Conservation (phyloP, 2,888 invertebrate genomes). For the Cryptosula pallasiana region DNA sequence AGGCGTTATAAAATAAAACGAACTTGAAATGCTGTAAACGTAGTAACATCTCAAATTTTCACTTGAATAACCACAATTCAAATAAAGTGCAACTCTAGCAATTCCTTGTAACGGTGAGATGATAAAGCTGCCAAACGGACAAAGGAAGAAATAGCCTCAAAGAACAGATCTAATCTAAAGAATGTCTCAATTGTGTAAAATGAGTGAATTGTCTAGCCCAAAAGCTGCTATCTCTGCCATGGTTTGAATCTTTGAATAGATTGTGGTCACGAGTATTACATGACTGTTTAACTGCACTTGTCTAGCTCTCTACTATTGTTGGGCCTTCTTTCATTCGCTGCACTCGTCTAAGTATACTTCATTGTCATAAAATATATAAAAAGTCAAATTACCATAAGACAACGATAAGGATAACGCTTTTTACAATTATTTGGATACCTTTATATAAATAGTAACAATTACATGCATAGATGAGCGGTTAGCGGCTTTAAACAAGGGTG, state of each 20-base stretch:
- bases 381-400: neutral
- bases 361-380: neutral
- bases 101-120: too few relatives aligned
- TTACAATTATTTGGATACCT: too few relatives aligned
- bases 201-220: neutral
- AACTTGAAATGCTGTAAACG: too few relatives aligned
- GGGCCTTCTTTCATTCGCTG: neutral
- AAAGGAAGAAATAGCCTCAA: too few relatives aligned
- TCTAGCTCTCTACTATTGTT: neutral
- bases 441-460: neutral
- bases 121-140: too few relatives aligned
- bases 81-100: too few relatives aligned
- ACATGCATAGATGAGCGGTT: too few relatives aligned
- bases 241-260: neutral
- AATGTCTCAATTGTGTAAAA: neutral
- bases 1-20: too few relatives aligned
- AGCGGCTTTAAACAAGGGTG: too few relatives aligned
- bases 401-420: neutral
- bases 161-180: too few relatives aligned
- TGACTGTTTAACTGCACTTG: slow-evolving; percentile 18
- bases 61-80: too few relatives aligned
- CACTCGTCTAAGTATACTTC: neutral
- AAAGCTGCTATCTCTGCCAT: neutral
- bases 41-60: too few relatives aligned
- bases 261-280: slow-evolving; percentile 21